Conservation (phyloP, 2,797 vertebrate genomes). For the Orientallactaga sibirica region DNA sequence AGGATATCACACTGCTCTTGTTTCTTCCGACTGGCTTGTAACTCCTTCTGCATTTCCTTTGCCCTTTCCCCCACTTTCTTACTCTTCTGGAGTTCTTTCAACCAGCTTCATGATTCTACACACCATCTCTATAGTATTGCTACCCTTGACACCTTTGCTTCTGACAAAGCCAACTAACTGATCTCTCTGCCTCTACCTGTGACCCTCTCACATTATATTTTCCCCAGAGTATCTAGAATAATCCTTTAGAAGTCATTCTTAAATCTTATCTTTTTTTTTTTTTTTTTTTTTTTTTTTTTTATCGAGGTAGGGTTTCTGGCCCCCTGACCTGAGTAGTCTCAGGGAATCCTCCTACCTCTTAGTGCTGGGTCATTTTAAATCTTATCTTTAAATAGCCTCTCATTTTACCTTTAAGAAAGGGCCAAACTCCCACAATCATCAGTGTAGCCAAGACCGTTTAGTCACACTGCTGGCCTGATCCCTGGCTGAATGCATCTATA, state of each 20-base stretch:
- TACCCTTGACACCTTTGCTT: background rate
- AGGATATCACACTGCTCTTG: background rate
- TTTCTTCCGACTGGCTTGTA: no score
- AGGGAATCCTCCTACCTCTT: no score
- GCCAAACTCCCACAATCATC: background rate
- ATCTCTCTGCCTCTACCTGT: background rate
- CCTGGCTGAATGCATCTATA: background rate
- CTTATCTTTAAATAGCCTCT: background rate
- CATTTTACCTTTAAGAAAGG: background rate
- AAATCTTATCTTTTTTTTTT: background rate
- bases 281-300: no score
- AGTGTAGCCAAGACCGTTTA: background rate
- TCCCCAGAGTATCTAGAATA: background rate
- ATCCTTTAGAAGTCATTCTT: background rate
- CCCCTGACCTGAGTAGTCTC: no score
- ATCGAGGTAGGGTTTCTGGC: no score
- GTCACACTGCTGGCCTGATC: background rate
- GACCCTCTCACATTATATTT: background rate
- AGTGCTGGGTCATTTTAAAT: no score
- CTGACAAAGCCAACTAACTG: background rate
- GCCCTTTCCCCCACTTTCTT: no score
- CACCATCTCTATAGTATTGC: background rate
- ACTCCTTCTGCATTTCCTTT: no score
- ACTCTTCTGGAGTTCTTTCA: no score
- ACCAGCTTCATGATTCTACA: no score